Evolutionary conservation across 1,140 invertebrate species (phyloP).

Genomic region (Saccostrea cuccullata): DNA sequence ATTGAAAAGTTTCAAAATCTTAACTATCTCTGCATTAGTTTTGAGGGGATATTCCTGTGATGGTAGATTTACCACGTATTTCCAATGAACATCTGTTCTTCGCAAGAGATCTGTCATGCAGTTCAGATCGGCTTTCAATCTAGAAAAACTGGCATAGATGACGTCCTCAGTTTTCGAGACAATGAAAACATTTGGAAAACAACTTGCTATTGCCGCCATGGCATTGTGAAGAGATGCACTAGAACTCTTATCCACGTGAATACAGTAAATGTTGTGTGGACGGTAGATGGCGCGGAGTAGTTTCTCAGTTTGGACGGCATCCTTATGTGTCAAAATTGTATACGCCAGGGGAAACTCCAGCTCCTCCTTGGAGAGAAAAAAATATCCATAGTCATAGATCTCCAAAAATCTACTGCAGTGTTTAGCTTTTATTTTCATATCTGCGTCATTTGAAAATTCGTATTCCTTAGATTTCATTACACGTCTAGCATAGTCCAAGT

Average conservation of each 20-base stretch:
- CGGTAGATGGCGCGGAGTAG: slow-evolving; percentile 72
- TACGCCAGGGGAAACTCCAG: slow-evolving; percentile 70
- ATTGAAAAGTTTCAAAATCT: slow-evolving; percentile 68
- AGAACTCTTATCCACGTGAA: slow-evolving; percentile 71
- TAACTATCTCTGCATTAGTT: slow-evolving; percentile 73
- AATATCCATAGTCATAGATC: neutral
- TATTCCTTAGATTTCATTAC: neutral
- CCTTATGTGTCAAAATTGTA: slow-evolving; percentile 71
- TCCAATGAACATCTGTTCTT: slow-evolving; percentile 54
- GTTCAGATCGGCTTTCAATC: too few species aligned
- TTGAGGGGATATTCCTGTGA: slow-evolving; percentile 71
- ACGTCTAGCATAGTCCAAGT: neutral
- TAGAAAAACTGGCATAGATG: too few species aligned
- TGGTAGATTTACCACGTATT: slow-evolving; percentile 72
- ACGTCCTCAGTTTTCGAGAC: too few species aligned
- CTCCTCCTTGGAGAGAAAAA: slow-evolving; percentile 55
- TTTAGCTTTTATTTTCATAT: neutral
- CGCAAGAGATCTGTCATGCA: too few species aligned
- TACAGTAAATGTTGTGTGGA: slow-evolving; percentile 73
- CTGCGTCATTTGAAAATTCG: neutral
- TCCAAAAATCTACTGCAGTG: neutral
- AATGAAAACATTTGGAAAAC: too few species aligned
- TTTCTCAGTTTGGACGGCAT: slow-evolving; percentile 69
- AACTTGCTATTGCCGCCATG: too few species aligned
- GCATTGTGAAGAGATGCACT: too few species aligned